Base-by-base conservation (phyloP, 2,888 invertebrate species). In the Meandrusa payeni region DNA sequence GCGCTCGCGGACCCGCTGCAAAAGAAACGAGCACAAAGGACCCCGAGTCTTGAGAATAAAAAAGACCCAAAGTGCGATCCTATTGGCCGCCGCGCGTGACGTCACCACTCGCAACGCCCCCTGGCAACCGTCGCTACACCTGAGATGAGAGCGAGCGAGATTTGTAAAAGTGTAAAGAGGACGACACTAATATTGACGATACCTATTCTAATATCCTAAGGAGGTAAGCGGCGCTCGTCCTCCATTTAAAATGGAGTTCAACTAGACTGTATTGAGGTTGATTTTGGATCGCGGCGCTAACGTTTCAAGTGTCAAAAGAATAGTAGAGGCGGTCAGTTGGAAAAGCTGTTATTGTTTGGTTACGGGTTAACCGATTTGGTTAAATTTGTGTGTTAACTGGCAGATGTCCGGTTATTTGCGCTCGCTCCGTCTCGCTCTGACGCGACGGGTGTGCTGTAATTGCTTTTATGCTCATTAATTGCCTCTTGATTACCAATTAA, bases 261-360 rank as follows among this genome's bases (percentile, higher is more conserved):
- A 53, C 13, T 0, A 0, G 0, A 0, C 0, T 1, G 0, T 0
- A 0, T 10, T 63, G 61, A 36, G 48, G 66, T 56, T 40, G 3
- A 24, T 5, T 55, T 64, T 69, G 2, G 20, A 7, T 19, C 48
- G 41, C 0, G 1, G 1, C 1, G 0, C 1, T 1, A 7, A 6
- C 13, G 39, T 36, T 48, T 52, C 65, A 52, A 29, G 57, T 41
- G 50, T 40, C 17, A 50, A 47, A 49, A 41, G 46, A 45, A 49
- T 53, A 50, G 45, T 46, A 41, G 51, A 50, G 59, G 65, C 75
- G 82, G 82, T 83, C 83, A 81, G 76, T 76, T 76, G 78, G 77
- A 72, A 79, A 79, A 85, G 82, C 82, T 86, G 85, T 85, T 86
- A 85, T 87, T 87, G 86, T 87, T 87, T 82, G 82, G 81, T 78